Base-by-base conservation (phyloP, 2,888 invertebrate genomes). In the Euspilapteryx auroguttella region DNA sequence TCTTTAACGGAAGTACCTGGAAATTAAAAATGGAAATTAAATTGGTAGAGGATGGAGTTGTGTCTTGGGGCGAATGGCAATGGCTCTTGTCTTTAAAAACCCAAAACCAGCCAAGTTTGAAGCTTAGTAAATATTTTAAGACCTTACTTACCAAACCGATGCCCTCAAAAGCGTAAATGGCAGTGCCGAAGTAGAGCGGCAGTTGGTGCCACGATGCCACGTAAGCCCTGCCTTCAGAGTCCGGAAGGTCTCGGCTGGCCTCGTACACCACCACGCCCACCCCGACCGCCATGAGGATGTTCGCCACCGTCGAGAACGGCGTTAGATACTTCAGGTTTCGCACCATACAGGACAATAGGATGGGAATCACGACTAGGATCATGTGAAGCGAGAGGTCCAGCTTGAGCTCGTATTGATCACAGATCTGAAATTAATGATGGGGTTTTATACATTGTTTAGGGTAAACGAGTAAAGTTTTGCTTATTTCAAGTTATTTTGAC, bases 141-240 rank as follows among this genome's bases (percentile, higher is more conserved):
- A n/a, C n/a, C n/a, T n/a, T n/a, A 59, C 80, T 81, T 54, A 88
- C 91, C 78, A 92, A 61, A 29, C 90, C 90, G 38, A 98, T 97
- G 35, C 96, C 98, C 75, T 98, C 98, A 50, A 97, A 98, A 3
- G 97, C 91, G 59, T 92, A 99, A 31, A 99, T 84, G 13, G 93
- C 94, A 1, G 96, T 97, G 25, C 97, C 97, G 51, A 98, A 95
- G 57, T 89, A 98, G 9, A 98, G 68, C 0, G 98, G 96, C 33
- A 90, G 64, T 33, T 78, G 79, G 32, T 58, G 49, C 63, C 81
- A 80, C 4, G 78, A 62, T 0, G 85, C 85, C 9, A 87, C 62
- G 37, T 82, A 82, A 1, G 55, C 56, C 34, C 88, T 78, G 21
- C 80, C 69, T 0, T 63, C 44, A 0, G 86, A 54, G 0, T 82